Base-by-base conservation (phyloP, 2,888 invertebrate species). In the Chloroclystis v-ata region DNA sequence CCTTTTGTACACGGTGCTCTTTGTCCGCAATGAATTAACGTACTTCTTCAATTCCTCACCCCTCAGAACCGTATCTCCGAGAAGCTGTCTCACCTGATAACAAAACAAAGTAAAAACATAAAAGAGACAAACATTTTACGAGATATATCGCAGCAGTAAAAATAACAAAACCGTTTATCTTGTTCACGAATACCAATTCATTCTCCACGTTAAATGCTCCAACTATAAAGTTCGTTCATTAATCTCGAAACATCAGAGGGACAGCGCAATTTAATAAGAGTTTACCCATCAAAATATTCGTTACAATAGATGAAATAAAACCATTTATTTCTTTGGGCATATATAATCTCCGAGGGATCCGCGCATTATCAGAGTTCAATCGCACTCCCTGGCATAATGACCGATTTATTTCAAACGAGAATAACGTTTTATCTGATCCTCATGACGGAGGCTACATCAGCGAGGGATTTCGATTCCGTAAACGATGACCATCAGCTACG, bases 31-130 rank as follows among this genome's bases (percentile, higher is more conserved):
- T 58, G 93, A 92, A 66, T 92, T 93, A 10, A 97, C 94, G 75
- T 96, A 96, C 59, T 92, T 91, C 76, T 96, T 95, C 69, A 96
- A 91, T 81, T 96, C 95, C 53, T 95, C 95, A 16, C 95, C 95
- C 61, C 93, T 90, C 13, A 94, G 85, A 12, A 93, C 90, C 45
- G 92, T 91, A 52, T 93, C 93, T 2, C 93, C 93, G 32, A 90
- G 76, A 12, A 89, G 76, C 57, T 88, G 84, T 49, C 83, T 82
- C 5, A 89, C 82, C 84, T 78, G 56, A 49, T 60, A 61, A 43
- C 53, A 47, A 52, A 51, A 59, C 48, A 56, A 49, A 33, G 28
- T 45, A 41, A 56, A 49, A 43, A 33, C 45, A 16, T 35, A 41
- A 44, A 46, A 49, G 28, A 44, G 40, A 49, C 49, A 10, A 47